Evolutionary conservation across 2,888 invertebrate species (phyloP), one percentile per base, ranked within the genome.

Genomic region (Apodemia mormo): DNA sequence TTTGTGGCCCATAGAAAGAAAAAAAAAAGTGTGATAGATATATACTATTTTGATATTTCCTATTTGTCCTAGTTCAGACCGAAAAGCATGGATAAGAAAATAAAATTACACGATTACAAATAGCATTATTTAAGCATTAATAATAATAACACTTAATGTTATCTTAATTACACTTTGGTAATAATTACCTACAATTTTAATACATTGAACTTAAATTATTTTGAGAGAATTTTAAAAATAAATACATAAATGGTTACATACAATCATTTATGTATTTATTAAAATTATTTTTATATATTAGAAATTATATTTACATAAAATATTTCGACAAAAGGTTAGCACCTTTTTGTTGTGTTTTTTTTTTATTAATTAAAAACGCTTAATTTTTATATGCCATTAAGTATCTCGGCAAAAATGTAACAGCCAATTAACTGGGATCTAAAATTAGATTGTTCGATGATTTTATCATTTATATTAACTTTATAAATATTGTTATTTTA

Each of bases 161-260:
- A 88, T 86, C 90, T 86, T 90, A 92, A 87, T 87, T 91, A 92
- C 89, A 91, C 92, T 92, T 92, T 92, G 92, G 92, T 92, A 90
- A 90, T 91, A 88, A 86, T 87, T 85, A 92, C 85, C 91, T 92
- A 91, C 76, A 80, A 83, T 86, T 85, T 85, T 83, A 82, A 83
- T 77, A 77, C 74, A 77, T 74, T 77, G 82, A 83, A 81, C 81
- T 87, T 88, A 82, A 84, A 80, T 80, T 76, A 82, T 81, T 64
- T 79, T 79, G 78, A 88, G 87, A 88, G 85, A 86, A 74, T 70
- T 64, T 67, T 73, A 67, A 71, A 68, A 68, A 70, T 70, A 70
- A 72, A 69, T 67, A 64, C 68, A 72, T 69, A 67, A 69, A 72
- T 70, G 75, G 70, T 68, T 71, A 70, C 49, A 65, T 65, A 70